These are phyloP conservation scores for Neodon shergylaensis DNA, from an alignment of 2,113 vertebrate genomes.

Conservation along the genomic window DNA sequence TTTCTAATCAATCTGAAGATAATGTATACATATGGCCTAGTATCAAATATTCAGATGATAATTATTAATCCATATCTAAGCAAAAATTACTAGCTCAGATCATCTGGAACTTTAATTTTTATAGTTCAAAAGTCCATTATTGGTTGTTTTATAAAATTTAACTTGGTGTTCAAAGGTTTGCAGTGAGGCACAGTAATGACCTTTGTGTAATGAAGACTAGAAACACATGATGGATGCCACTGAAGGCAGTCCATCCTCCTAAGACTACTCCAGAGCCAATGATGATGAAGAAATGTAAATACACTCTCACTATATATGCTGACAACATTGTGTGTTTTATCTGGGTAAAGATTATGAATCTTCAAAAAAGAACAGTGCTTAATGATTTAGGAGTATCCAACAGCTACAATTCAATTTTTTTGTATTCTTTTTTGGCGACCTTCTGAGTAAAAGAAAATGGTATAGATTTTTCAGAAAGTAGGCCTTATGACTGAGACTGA, in stretches of 20 bases:
- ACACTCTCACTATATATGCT: rapidly evolving
- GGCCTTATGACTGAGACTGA: neutral
- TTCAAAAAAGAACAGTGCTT: neutral
- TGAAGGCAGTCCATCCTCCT: neutral
- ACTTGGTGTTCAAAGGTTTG: neutral
- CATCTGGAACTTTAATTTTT: neutral
- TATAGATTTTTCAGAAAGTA: neutral
- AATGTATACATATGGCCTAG: neutral
- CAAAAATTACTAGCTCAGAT: neutral
- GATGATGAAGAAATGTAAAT: rapidly evolving
- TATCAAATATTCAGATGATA: neutral
- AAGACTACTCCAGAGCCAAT: neutral
- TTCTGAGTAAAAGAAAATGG: neutral
- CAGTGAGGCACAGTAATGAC: neutral
- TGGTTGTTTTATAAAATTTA: neutral
- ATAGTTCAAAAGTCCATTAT: neutral
- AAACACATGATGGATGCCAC: neutral
- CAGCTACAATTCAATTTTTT: neutral
- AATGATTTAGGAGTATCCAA: neutral
- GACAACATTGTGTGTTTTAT: neutral
- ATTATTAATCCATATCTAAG: neutral
- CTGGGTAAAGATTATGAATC: neutral
- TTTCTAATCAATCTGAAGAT: neutral
- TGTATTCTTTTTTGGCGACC: too few relatives aligned
- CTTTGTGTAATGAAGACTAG: neutral